Evolutionary conservation across 2,797 vertebrate genomes (phyloP).

Genomic region (Microhierax caerulescens): DNA sequence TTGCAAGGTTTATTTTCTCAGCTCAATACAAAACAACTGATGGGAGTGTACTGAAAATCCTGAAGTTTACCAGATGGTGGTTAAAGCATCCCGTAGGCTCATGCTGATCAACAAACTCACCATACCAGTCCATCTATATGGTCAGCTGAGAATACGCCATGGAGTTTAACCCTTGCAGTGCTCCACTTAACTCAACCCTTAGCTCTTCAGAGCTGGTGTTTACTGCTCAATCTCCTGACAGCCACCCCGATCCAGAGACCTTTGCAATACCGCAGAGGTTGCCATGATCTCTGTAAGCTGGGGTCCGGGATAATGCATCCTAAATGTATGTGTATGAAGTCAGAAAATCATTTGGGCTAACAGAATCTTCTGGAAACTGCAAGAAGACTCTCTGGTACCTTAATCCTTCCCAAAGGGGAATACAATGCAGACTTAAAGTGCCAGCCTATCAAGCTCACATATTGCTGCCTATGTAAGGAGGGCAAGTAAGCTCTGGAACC

Average conservation of each 20-base stretch:
- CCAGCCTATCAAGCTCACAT: not conserved
- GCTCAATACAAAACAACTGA: not conserved
- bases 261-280: not conserved
- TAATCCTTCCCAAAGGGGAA: not conserved
- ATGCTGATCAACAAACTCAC: not conserved
- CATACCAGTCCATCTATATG: not conserved
- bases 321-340: not conserved
- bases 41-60: not conserved
- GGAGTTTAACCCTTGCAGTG: not conserved
- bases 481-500: not conserved
- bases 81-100: not conserved
- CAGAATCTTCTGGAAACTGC: not conserved
- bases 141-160: not conserved
- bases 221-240: not conserved
- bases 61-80: not conserved
- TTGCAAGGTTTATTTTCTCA: not conserved
- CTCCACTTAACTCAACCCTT: not conserved
- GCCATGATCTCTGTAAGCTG: not conserved
- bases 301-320: accelerated
- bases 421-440: not conserved
- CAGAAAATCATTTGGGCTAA: not conserved
- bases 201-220: not conserved
- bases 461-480: not conserved
- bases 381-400: not conserved
- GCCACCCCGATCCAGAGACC: not conserved